A percentile compares a stretch with the other conserved stretches of the same genome.
These are phyloP conservation scores for Mesorhabditis spiculigera DNA, from an alignment of 2,888 invertebrate genomes.

Conservation along the genomic window DNA sequence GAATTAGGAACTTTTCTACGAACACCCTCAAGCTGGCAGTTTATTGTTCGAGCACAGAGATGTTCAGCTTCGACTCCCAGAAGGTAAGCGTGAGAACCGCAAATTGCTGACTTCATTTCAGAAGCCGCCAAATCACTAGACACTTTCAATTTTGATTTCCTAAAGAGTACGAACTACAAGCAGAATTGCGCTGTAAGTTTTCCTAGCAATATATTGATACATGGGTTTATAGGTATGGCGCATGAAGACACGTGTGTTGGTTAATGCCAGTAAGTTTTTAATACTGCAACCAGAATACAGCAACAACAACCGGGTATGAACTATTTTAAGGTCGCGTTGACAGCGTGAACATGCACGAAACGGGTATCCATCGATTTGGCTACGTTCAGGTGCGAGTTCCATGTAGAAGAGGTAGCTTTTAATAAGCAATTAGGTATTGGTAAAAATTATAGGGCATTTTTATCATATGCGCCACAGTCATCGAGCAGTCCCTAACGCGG, in stretches of 20 bases:
- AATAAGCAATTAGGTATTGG: neutral
- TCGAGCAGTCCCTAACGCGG: conserved; percentile 41
- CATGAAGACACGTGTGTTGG: conserved; percentile 56
- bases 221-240: conserved; percentile 41
- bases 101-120: neutral
- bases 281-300: neutral
- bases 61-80: conserved; percentile 44
- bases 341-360: conserved; percentile 57
- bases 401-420: conserved; percentile 16
- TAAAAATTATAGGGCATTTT: conserved; percentile 43
- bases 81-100: conserved; percentile 8
- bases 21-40: conserved; percentile 56
- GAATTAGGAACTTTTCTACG: conserved; percentile 41
- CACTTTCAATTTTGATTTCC: conserved; percentile 50
- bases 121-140: conserved; percentile 29
- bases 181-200: conserved; percentile 41
- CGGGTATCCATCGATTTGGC: conserved; percentile 55
- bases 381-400: conserved; percentile 47
- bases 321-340: conserved; percentile 45
- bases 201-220: neutral
- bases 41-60: conserved; percentile 55
- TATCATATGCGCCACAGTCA: conserved; percentile 55
- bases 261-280: conserved; percentile 49
- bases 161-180: conserved; percentile 50
- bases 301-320: neutral